Evolutionary conservation across 2,888 invertebrate species (phyloP), one percentile per base, ranked within the genome.

Genomic region (Epinotia nisella): DNA sequence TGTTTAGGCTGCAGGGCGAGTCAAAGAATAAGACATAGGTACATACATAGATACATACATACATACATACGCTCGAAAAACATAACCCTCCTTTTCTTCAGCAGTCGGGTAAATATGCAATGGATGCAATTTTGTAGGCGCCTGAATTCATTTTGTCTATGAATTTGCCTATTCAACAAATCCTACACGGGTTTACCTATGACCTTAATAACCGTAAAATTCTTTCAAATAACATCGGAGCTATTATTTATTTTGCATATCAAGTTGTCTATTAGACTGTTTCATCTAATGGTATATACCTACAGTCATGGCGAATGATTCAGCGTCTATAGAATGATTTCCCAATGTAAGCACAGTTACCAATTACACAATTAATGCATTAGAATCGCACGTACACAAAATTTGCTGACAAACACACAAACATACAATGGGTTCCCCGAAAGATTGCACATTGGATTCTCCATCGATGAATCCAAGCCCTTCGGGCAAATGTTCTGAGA

Each of bases 341-440:
- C 21, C 53, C 55, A 49, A 56, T 45, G 3, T 21, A 24, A 62
- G 45, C 55, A 29, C 19, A 9, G 62, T 62, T 61, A 62, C 61
- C 19, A 9, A 70, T 62, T 61, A 62, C 61, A 62, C 70, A 70
- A 70, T 45, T 29, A 29, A 19, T 51, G 56, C 41, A 66, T 67
- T 70, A 62, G 56, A 45, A 49, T 21, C 39, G 61, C 72, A 72
- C 72, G 72, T 72, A 41, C 71, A 56, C 9, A 21, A 73, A 73
- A 64, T 64, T 17, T 29, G 73, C 73, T 73, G 68, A 73, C 69
- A 53, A 1, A 69, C 69, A 53, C 9, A 68, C 68, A 56, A 21
- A 64, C 72, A 70, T n/a, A 72, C 72, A 72, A 69, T 59, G 61
- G 17, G n/a, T 73, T 73, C 69, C 64, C 41, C 64, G 73, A 73